Base-by-base conservation (phyloP, 1,140 invertebrate genomes). In the Aphelinus atriplicis region DNA sequence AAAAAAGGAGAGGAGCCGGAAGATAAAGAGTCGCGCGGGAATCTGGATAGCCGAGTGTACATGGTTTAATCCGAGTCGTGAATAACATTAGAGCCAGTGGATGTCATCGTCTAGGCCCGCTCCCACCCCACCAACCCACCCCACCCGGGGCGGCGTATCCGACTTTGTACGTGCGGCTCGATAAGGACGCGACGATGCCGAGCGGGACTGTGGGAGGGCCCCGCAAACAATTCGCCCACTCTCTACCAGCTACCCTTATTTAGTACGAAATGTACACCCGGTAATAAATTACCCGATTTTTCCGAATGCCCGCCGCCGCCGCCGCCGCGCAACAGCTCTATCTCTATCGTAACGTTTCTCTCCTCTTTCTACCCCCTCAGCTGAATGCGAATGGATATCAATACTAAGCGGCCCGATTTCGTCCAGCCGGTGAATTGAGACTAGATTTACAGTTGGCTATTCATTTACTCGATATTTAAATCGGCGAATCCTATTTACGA, bases 31-130 rank as follows among this genome's bases (percentile, higher is more conserved):
- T 26, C 26, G 26, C 26, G 26, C 26, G 26, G 26, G 7, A 56
- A 56, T 3, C 9, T 2, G 57, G 6, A 5, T 7, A 60, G 78
- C 64, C 66, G 73, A 67, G 75, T 75, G 77, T 81, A 84, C 81
- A 82, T 58, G 81, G 74, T 84, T 84, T 82, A 84, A 85, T 85
- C 82, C 80, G 76, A 80, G 64, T 79, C 77, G 79, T 79, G 82
- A 83, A 84, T 85, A 82, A 80, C 80, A 82, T 83, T 81, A 82
- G 75, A 83, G 77, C 6, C 78, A 81, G 80, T 50, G 51, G 50
- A 71, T 75, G 73, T 75, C 67, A 71, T 75, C 68, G 56, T 70
- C 60, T 3, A 43, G 64, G 46, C 58, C 61, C 43, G 45, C 70
- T n/a, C 65, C 67, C 74, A 61, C 46, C 71, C 67, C n/a, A 42